Evolutionary conservation across 2,888 invertebrate species (phyloP), one percentile per base, ranked within the genome.

Genomic region (Ypsolopha scabrella): DNA sequence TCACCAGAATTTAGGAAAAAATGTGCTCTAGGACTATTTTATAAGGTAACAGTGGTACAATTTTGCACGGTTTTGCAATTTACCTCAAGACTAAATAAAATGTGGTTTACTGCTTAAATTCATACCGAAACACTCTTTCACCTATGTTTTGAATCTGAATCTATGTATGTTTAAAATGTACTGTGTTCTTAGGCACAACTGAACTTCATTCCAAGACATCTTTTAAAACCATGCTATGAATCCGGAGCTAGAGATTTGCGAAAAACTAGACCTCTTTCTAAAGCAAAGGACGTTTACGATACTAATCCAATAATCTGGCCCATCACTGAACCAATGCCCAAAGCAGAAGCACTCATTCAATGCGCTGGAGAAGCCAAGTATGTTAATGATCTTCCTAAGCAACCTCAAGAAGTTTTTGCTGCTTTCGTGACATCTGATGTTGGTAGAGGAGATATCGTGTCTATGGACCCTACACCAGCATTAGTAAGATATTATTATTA

Each of bases 291-390:
- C 64, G 86, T 87, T 14, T 93, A 87, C 62, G 90, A 90, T 53
- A 91, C 90, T 0, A 88, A 92, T 57, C 86, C 89, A 53, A 70
- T 83, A 7, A 65, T 89, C 51, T 93, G 91, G 89, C 93, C 93
- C 0, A 58, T 92, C 11, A 90, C 87, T 53, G 82, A 93, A 64
- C 90, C 93, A 0, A 74, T 92, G 57, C 87, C 89, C 0, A 93
- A 93, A 69, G 54, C 90, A 8, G 91, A 91, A 60, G 88, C 90
- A 0, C 62, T 88, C 36, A 70, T 87, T 51, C 75, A 75, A 53
- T 70, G 48, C 39, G 38, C 53, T n/a, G 53, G 53, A 6, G 92
- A 93, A 69, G 90, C 90, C 0, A 73, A 87, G 58, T 94, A 90
- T 66, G 76, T 89, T 0, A 90, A 90, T 61, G 93, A 93, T 63